Evolutionary conservation across 2,888 invertebrate genomes (phyloP).

Genomic region (Minunthozetes semirufus): DNA sequence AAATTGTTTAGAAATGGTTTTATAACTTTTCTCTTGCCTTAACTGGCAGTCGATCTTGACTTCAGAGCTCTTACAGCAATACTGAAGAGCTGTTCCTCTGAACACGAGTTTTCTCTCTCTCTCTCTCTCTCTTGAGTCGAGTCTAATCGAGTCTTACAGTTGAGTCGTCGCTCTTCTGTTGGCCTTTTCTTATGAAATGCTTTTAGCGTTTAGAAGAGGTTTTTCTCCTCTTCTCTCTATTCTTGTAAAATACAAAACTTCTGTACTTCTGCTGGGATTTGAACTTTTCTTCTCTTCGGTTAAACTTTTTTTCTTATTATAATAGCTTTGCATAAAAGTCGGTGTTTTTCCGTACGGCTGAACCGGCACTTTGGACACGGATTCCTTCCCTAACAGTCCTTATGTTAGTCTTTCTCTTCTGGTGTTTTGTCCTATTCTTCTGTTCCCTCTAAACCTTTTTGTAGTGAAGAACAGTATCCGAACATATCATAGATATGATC

Average conservation of each 20-base stretch:
- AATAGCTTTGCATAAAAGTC: conserved; percentile 9
- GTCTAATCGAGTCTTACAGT: neutral
- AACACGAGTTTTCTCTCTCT: neutral
- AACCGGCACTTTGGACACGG: neutral
- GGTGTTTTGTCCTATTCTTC: neutral
- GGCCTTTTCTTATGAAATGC: conserved; percentile 1
- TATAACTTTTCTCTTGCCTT: too few relatives aligned
- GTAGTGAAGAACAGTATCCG: neutral
- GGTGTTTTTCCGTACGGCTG: neutral
- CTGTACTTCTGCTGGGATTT: conserved; percentile 1
- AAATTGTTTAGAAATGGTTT: neutral
- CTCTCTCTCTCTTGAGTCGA: neutral
- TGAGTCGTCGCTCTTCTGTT: neutral
- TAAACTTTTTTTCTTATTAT: neutral
- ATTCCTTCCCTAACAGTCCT: neutral
- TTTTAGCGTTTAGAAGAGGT: conserved; percentile 10
- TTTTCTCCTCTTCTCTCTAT: conserved; percentile 1
- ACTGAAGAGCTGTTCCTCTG: neutral
- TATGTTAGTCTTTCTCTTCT: neutral
- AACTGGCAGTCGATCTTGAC: neutral
- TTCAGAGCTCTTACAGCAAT: neutral
- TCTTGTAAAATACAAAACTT: neutral
- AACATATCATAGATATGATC: conserved; percentile 18
- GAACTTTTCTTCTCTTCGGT: conserved; percentile 1
- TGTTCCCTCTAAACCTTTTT: neutral